These are phyloP conservation scores for Sinotaia quadrata DNA, from an alignment of 2,888 invertebrate species.

Conservation along the genomic window DNA sequence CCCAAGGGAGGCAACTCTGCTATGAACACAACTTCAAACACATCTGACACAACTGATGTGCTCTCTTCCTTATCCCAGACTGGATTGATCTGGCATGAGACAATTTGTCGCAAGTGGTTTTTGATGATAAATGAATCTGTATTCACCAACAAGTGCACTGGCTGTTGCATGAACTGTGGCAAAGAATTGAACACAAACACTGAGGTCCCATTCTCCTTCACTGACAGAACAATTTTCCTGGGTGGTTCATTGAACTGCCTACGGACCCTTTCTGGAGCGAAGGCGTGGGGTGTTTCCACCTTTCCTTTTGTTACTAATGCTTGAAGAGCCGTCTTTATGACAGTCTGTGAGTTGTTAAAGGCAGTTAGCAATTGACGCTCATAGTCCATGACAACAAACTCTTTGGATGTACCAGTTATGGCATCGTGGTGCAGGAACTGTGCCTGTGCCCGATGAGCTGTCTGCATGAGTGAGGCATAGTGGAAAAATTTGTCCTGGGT, in stretches of 20 bases:
- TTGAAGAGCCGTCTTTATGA: constrained; percentile 50
- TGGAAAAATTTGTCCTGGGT: constrained; percentile 48
- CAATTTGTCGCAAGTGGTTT: constrained; percentile 59
- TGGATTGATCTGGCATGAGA: constrained; percentile 88
- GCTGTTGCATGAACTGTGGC: constrained; percentile 83
- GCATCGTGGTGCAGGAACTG: constrained; percentile 98
- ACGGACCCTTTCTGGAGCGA: constrained; percentile 49
- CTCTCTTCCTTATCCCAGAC: constrained; percentile 78
- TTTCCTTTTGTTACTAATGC: constrained; percentile 51
- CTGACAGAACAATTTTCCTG: constrained; percentile 42
- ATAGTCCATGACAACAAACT: constrained; percentile 94
- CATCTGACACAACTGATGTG: constrained; percentile 47
- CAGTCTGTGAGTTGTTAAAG: constrained; percentile 54
- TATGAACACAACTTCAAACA: constrained; percentile 80
- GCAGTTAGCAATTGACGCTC: constrained; percentile 59
- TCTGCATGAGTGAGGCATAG: constrained; percentile 48
- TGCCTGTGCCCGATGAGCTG: constrained; percentile 86
- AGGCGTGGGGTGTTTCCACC: constrained; percentile 43
- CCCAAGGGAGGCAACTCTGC: constrained; percentile 85
- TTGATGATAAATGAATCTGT: constrained; percentile 80
- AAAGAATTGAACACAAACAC: constrained; percentile 87
- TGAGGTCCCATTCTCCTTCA: constrained; percentile 47
- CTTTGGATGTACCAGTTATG: constrained; percentile 95
- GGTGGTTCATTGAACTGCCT: constrained; percentile 39
- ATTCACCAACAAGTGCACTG: constrained; percentile 82